Evolutionary conservation across 2,113 vertebrate species (phyloP), one percentile per base, ranked within the genome.

Genomic region (Gasterosteus aculeatus): DNA sequence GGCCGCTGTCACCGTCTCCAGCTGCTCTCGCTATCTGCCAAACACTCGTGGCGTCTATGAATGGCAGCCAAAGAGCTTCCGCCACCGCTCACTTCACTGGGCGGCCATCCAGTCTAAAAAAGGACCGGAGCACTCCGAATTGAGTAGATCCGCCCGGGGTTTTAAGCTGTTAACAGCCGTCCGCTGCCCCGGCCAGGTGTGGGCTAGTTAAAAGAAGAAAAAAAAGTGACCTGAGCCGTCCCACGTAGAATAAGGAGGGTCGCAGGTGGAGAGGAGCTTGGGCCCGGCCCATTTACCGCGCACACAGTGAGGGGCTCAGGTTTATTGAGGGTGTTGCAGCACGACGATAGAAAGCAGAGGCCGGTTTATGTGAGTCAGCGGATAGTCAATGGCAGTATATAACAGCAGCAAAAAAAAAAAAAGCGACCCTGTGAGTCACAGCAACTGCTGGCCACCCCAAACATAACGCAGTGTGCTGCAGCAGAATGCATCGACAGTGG

Each of bases 101-200:
- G 84, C 83, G 78, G 68, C 18, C 47, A 73, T 86, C 83, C 85
- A 87, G 85, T 71, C 61, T 31, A 49, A 26, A 26, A 26, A 26
- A 31, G 81, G 76, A 80, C 61, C 33, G 18, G 72, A 54, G 80
- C 61, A 66, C 49, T 82, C 82, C 72, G 72, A 88, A 80, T 83
- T 81, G 62, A 78, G 69, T 51, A 72, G 76, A 86, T 89, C 81
- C 72, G 76, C 5, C 58, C 72, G 84, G 87, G 67, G 65, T 69
- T 89, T 83, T 66, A 68, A 67, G 75, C 70, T 80, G 85, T 82
- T 91, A 90, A 83, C 77, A 80, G 72, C 84, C 89, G 81, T 86
- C 86, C 84, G 92, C 72, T 72, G 69, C 59, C 80, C 73, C 44
- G 77, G 75, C 69, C 81, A 77, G 81, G 86, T 80, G 87, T 85